A percentile compares a stretch with the other conserved stretches of the same genome.
phyloP scores from a whole-genome alignment of 2,888 invertebrate species.

The Pyrrhia umbra region DNA sequence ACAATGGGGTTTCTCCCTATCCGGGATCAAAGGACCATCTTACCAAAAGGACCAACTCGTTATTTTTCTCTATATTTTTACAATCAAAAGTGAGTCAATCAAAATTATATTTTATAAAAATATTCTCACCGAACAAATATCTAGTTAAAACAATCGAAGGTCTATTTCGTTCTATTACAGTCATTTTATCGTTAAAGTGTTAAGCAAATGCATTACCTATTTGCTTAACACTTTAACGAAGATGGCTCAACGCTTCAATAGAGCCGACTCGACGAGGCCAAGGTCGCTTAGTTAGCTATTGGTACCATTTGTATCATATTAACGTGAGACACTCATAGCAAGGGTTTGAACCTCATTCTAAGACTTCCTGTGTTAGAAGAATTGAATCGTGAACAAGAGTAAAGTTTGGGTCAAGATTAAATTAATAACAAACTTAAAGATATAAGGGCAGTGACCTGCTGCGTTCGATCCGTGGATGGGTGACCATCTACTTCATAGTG shows the following conservation, averaged over 20 bases:
- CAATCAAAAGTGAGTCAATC: neutral
- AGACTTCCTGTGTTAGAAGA: conserved; percentile 1
- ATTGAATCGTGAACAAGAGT: neutral
- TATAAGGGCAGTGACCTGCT: too few species aligned
- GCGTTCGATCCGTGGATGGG: too few species aligned
- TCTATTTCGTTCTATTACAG: conserved; percentile 1
- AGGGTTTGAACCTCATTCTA: conserved; percentile 9
- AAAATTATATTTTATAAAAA: neutral
- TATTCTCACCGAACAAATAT: neutral
- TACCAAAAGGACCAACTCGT: neutral
- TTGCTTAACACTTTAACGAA: conserved; percentile 40
- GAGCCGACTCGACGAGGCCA: conserved; percentile 36
- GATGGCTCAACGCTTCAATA: conserved; percentile 45
- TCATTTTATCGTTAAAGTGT: too few species aligned
- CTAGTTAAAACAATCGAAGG: conserved; percentile 28
- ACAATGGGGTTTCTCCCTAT: neutral
- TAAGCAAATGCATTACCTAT: conserved; percentile 28
- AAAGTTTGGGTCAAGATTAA: too few species aligned
- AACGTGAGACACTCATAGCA: conserved; percentile 38
- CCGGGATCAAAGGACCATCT: conserved; percentile 18
- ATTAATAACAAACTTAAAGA: too few species aligned
- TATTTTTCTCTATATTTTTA: neutral
- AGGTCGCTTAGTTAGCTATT: conserved; percentile 10
- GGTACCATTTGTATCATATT: conserved; percentile 35
- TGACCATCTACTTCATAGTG: too few species aligned